Evolutionary conservation across 1,140 invertebrate genomes (phyloP), one percentile per base, ranked within the genome.

Genomic region (Anastrepha obliqua): DNA sequence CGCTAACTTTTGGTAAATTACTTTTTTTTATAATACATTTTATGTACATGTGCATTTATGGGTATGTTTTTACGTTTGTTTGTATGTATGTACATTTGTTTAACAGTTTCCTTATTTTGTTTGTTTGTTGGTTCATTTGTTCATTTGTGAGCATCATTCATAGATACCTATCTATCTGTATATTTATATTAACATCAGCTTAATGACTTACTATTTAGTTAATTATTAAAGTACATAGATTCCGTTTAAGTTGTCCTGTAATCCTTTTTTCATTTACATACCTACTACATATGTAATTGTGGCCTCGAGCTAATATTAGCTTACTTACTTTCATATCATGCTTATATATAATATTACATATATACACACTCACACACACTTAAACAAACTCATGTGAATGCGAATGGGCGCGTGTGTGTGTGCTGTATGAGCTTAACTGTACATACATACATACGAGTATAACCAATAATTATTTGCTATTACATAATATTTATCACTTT

Each of bases 211-310:
- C 44, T 81, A 81, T 55, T 81, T 81, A 81, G 51, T 81, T 55
- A 81, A 55, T 13, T 81, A 81, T 81, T 81, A 81, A 81, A 81
- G 74, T 55, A 81, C 74, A 81, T 81, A 81, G 17, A 51, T 81
- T 81, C 44, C 74, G 47, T 58, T 81, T 55, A 81, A 81, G 7
- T 81, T 29, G 47, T 81, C 74, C 74, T 81, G 74, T 81, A 81
- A 81, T 81, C 47, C 74, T 55, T 81, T 74, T 55, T 1, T 11
- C 20, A 74, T 58, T 47, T 81, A 58, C 8, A 7, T 58, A 81
- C 8, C 2, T 81, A 81, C n/a, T 58, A 55, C 20, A 58, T 1
- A 29, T 58, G n/a, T 81, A 74, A 55, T 81, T 81, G 74, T 81
- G 74, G 47, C 47, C 17, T 44, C 70, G 70, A 44, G 70, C 15